Evolutionary conservation across 2,888 invertebrate species (phyloP), one percentile per base, ranked within the genome.

Genomic region (Drosophila neotestacea): DNA sequence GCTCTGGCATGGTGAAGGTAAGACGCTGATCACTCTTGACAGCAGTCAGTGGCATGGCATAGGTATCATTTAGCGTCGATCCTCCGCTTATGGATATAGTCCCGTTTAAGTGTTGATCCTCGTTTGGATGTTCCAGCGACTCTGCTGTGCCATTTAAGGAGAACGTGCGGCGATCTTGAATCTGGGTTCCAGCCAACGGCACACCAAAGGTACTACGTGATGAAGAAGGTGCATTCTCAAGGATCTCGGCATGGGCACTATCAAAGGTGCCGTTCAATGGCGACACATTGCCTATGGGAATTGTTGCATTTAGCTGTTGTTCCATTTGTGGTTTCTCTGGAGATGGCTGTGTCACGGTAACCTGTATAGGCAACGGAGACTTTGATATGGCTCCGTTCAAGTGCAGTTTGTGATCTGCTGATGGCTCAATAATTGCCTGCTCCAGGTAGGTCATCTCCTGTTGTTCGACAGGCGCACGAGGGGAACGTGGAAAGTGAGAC

Each of bases 401-500:
- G 48, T 60, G 48, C 0, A 59, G 34, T 1, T 42, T 60, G 2
- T 65, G 73, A 5, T 81, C 73, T 10, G 11, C 9, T 0, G 67
- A 61, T 0, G 69, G 67, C 46, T 73, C 72, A 6, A 77, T 77
- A 28, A 78, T 76, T 0, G 85, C 90, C 68, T 85, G 81, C 27
- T 91, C 91, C 30, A 91, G 44, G 62, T 83, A 90, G 6, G 66
- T 30, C 56, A 83, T 77, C 32, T 80, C 69, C 3, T 77, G 51
- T 4, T 70, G 62, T 22, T 81, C 86, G 1, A 50, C 50, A 1
- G 55, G 73, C 4, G 82, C 73, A 47, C 70, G 79, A 1, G 90
- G 88, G 0, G 91, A 88, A 13, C 74, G 85, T 11, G 91, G 91
- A 70, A 91, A 91, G n/a, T 81, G 75, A 4, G 42, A 60, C 0